phyloP scores from a whole-genome alignment of 2,888 invertebrate species.

The Candidula unifasciata region DNA sequence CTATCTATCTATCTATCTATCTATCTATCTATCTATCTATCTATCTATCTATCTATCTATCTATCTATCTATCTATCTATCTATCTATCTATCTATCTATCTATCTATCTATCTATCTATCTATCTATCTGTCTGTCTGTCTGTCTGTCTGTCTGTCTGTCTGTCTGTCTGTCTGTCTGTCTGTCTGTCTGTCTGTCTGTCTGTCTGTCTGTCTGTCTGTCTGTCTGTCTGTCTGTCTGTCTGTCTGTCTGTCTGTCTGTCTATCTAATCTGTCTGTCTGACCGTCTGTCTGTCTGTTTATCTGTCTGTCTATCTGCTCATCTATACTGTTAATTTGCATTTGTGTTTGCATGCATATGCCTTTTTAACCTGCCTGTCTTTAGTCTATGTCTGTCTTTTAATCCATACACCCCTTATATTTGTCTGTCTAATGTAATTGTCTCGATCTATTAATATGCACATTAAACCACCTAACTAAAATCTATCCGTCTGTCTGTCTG shows the following conservation, averaged over 20 bases:
- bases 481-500: too few species aligned
- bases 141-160: slow-evolving; percentile 34
- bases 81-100: slow-evolving; percentile 24
- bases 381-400: too few species aligned
- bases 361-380: too few species aligned
- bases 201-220: slow-evolving; percentile 28
- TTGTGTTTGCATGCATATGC: too few species aligned
- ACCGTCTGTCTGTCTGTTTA: too few species aligned
- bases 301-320: too few species aligned
- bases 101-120: slow-evolving; percentile 1
- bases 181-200: slow-evolving; percentile 33
- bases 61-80: slow-evolving; percentile 25
- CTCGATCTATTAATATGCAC: too few species aligned
- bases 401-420: too few species aligned
- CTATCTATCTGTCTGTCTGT: slow-evolving; percentile 18
- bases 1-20: slow-evolving; percentile 27
- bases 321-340: too few species aligned
- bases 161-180: slow-evolving; percentile 36
- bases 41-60: slow-evolving; percentile 26
- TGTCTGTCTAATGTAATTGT: too few species aligned
- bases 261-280: too few species aligned
- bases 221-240: slow-evolving; percentile 32
- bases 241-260: slow-evolving; percentile 25
- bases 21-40: slow-evolving; percentile 37
- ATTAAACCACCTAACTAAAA: too few species aligned